These are phyloP conservation scores for Erynnis tages DNA, from an alignment of 2,888 invertebrate genomes.

Conservation along the genomic window DNA sequence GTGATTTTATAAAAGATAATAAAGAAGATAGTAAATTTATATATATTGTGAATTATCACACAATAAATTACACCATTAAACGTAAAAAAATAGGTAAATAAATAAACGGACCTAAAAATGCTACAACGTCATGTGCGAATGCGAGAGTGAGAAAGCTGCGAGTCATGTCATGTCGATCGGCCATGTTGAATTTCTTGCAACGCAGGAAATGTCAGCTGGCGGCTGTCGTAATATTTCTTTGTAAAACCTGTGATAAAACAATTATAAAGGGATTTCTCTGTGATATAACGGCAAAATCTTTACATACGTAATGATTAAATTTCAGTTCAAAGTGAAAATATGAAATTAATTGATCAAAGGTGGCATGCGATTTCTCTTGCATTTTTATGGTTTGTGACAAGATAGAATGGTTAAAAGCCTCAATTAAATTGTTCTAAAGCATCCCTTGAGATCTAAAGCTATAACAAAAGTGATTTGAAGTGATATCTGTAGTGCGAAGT, in stretches of 20 bases:
- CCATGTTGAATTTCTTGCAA: conserved; percentile 81
- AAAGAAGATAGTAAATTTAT: not conserved
- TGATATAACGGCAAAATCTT: conserved; percentile 44
- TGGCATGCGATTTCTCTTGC: conserved; percentile 78
- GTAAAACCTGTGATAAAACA: conserved; percentile 63
- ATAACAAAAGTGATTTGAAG: conserved; percentile 62
- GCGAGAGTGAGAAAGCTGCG: conserved; percentile 39
- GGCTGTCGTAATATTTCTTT: conserved; percentile 66
- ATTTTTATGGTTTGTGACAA: conserved; percentile 77
- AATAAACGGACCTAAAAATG: conserved; percentile 9
- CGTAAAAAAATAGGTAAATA: not conserved
- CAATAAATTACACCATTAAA: not conserved
- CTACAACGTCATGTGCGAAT: conserved; percentile 69
- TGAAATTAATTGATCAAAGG: conserved; percentile 68
- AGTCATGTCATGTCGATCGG: conserved; percentile 57
- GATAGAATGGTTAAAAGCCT: conserved; percentile 66
- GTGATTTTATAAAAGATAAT: not conserved
- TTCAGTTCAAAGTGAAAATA: conserved; percentile 61
- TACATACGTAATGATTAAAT: conserved; percentile 43
- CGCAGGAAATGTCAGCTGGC: conserved; percentile 82
- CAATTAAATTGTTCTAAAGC: conserved; percentile 55
- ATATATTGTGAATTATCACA: not conserved
- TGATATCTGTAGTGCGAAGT: conserved; percentile 54
- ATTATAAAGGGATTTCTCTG: conserved; percentile 48
- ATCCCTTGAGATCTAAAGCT: conserved; percentile 56